Evolutionary conservation across 1,140 invertebrate genomes (phyloP), one percentile per base, ranked within the genome.

Genomic region (Drosophila mauritiana): DNA sequence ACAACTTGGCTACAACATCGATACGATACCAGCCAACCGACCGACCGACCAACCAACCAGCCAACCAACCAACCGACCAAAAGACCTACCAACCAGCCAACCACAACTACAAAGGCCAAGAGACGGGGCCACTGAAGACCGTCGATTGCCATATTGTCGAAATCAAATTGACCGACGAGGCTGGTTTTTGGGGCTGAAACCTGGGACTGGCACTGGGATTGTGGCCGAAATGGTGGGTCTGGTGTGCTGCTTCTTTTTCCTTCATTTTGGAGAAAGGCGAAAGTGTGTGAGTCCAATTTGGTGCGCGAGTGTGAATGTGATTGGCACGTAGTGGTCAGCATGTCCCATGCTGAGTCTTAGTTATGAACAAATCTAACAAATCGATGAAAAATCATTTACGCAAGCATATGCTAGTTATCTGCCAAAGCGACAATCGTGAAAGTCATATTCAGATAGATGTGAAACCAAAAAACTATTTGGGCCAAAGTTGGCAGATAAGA

Each of bases 61-160:
- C 46, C 10, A 27, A 6, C 27, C 59, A 48, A 46, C 22, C 45
- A 15, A 49, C 55, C 54, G 53, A 61, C 58, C 49, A 65, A 43
- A 54, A 58, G 42, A 53, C 54, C 55, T 39, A 51, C 48, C 48
- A 63, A 39, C 17, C 46, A 10, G n/a, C 45, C 22, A n/a, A 36
- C 31, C 61, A 64, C n/a, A 39, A 49, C 34, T 39, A 15, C 39
- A 56, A 34, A 64, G 73, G 77, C 78, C 76, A 80, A 79, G 57
- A 62, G 67, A 76, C 56, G 52, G 63, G 63, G 52, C 46, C 22
- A 27, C 22, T n/a, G 46, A 48, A 27, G 46, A 48, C 46, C 46
- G 58, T 65, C 74, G 76, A 77, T 78, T 70, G 75, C 77, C 78
- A 80, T 78, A 78, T 80, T 80, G 78, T 65, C 63, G 56, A 80